Evolutionary conservation across 2,113 vertebrate species (phyloP), one percentile per base, ranked within the genome.

Genomic region (Neoarius graeffei): DNA sequence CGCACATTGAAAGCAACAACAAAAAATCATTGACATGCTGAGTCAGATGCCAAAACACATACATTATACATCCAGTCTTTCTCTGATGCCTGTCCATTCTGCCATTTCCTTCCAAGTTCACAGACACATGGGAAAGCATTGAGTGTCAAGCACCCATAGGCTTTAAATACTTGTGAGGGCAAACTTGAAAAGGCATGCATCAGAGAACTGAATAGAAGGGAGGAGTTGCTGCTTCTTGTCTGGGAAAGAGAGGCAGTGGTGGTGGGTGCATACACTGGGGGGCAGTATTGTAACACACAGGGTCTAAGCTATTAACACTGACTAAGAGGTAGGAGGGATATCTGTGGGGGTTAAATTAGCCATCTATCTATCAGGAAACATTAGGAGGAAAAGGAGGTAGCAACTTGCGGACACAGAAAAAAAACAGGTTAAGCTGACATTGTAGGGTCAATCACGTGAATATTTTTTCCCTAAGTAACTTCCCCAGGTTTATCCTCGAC

Each of bases 281-380:
- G 94, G 95, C 94, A 95, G 93, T 91, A 94, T 94, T 95, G 94
- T 88, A 90, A 85, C 93, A 88, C 89, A 84, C 67, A 91, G 93
- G 80, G 10, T 48, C 62, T 19, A 84, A 52, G 57, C 27, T 71
- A 87, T 91, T 87, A 87, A 48, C 83, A 57, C 81, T 90, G 76
- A 89, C 62, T 89, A 80, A 87, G 89, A 92, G 86, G 83, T 82
- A 85, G 79, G 84, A 85, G 90, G 87, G 87, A 82, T 86, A 84
- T 89, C 85, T 93, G 83, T 69, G 80, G 69, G 57, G 71, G 88
- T 77, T 89, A 93, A 93, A 93, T 94, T 91, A 88, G 74, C 77
- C 89, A 90, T 93, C 87, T 88, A 92, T 94, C 91, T 89, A 91
- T 93, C 92, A 90, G 82, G 89, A 91, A 20, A 48, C 88, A 90